These are phyloP conservation scores for Drosophila anceps DNA, from an alignment of 2,888 invertebrate species.

Conservation along the genomic window DNA sequence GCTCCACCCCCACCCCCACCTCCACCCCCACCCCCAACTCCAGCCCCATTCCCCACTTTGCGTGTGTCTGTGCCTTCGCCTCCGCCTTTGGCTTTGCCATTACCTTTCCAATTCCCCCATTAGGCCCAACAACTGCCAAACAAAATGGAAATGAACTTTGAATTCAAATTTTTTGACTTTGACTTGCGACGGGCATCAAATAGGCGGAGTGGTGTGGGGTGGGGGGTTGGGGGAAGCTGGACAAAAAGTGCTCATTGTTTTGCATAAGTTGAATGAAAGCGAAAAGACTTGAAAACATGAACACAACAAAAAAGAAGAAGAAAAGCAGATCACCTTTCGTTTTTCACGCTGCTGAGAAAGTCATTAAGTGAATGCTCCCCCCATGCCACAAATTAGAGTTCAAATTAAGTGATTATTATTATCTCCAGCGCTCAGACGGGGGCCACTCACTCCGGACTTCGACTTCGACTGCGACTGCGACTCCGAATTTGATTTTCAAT, in stretches of 20 bases:
- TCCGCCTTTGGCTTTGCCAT: slow-evolving; percentile 25
- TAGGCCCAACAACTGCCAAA: slow-evolving; percentile 47
- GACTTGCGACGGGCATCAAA: slow-evolving; percentile 23
- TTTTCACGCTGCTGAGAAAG: slow-evolving; percentile 70
- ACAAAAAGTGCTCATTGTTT: slow-evolving; percentile 67
- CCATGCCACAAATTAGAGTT: slow-evolving; percentile 63
- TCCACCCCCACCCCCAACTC: neutral
- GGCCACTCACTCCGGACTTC: slow-evolving; percentile 12
- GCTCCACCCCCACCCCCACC: slow-evolving; percentile 8
- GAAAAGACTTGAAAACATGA: slow-evolving; percentile 34
- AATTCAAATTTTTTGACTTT: slow-evolving; percentile 59
- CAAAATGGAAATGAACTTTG: slow-evolving; percentile 60
- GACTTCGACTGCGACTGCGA: neutral
- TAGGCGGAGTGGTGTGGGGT: neutral
- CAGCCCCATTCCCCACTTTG: neutral
- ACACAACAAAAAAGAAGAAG: slow-evolving; percentile 31
- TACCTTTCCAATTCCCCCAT: slow-evolving; percentile 22
- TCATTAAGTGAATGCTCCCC: slow-evolving; percentile 60
- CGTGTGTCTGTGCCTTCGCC: slow-evolving; percentile 18
- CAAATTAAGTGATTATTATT: slow-evolving; percentile 80
- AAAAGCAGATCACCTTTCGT: slow-evolving; percentile 74
- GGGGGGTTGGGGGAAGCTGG: slow-evolving; percentile 13
- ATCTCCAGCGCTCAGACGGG: slow-evolving; percentile 25
- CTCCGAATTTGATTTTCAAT: neutral
- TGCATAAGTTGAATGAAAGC: slow-evolving; percentile 71